Base-by-base conservation (phyloP, 2,888 invertebrate species). In the Zonitis immaculata region DNA sequence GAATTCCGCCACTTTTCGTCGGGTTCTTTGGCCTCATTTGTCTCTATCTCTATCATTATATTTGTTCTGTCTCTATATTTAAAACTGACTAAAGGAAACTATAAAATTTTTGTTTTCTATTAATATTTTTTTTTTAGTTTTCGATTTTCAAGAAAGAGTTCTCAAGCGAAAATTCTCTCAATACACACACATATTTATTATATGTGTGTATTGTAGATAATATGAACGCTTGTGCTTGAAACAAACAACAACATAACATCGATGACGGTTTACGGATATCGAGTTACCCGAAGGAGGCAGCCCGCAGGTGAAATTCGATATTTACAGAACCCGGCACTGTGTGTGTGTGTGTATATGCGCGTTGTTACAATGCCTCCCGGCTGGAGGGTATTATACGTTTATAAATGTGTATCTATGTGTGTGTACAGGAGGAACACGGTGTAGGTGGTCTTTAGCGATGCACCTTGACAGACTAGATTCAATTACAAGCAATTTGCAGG, bases 221-320 rank as follows among this genome's bases (percentile, higher is more conserved):
- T 9, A 27, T 30, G 14, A 14, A 32, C 35, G 35, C 18, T 30
- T 30, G 30, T 35, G 14, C 32, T 35, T 18, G 35, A 35, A 35
- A 18, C 32, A 14, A 32, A 32, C 32, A 32, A 30, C 30, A 30
- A 32, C 35, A 35, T 39, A 39, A 43, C 46, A 45, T 48, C 44
- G 51, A 30, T 54, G 51, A 49, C 56, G 35, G 54, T 56, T 57
- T 52, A 52, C 67, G 60, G 62, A 60, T 71, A 70, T 73, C 72
- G 60, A 56, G 65, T 73, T 73, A 70, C 72, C 57, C 70, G 68
- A 49, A 63, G 62, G 66, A 64, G 63, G 67, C 63, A 67, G 69
- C 72, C 72, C 71, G 71, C 70, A 72, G 70, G 69, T 72, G 73
- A 65, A 73, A 73, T 65, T 58, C 62, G 72, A 73, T 72, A 66